Conservation (phyloP, 1,140 invertebrate genomes). For the Drosophila lowei region DNA sequence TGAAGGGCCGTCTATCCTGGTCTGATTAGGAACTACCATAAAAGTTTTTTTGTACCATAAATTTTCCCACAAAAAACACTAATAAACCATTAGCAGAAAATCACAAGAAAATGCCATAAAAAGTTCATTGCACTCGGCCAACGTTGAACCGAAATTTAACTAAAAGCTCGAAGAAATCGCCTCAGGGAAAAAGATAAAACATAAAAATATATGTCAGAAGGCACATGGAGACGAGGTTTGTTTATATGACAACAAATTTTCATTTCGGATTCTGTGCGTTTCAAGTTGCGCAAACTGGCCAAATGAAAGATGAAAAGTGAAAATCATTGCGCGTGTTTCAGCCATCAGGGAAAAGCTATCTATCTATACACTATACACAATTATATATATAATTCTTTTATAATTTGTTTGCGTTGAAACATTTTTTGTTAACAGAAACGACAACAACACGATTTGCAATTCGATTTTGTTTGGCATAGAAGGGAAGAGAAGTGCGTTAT, state of each 20-base stretch:
- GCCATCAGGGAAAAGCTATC: constrained; percentile 30
- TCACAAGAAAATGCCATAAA: constrained; percentile 18
- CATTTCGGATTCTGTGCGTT: constrained; percentile 44
- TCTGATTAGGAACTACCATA: background rate
- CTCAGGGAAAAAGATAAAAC: constrained; percentile 39
- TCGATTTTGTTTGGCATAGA: constrained; percentile 49
- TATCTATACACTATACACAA: constrained; percentile 19
- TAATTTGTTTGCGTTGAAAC: constrained; percentile 41
- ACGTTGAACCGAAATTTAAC: constrained; percentile 7
- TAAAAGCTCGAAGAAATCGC: constrained; percentile 43
- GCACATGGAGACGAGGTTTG: constrained; percentile 40
- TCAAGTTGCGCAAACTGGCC: constrained; percentile 57
- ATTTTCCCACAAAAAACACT: background rate
- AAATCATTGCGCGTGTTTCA: constrained; percentile 52
- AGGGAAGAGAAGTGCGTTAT: constrained; percentile 45
- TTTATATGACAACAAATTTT: constrained; percentile 53
- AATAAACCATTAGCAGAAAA: background rate
- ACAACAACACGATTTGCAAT: constrained; percentile 53
- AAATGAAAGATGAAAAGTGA: constrained; percentile 19
- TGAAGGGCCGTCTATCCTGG: constrained; percentile 1
- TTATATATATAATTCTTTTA: constrained; percentile 6
- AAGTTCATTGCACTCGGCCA: constrained; percentile 71
- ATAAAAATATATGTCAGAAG: constrained; percentile 60
- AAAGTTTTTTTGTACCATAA: background rate
- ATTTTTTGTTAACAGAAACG: constrained; percentile 50